A percentile compares a stretch with the other conserved stretches of the same genome.
These are phyloP conservation scores for Musca vetustissima DNA, from an alignment of 1,140 invertebrate genomes.

Conservation along the genomic window DNA sequence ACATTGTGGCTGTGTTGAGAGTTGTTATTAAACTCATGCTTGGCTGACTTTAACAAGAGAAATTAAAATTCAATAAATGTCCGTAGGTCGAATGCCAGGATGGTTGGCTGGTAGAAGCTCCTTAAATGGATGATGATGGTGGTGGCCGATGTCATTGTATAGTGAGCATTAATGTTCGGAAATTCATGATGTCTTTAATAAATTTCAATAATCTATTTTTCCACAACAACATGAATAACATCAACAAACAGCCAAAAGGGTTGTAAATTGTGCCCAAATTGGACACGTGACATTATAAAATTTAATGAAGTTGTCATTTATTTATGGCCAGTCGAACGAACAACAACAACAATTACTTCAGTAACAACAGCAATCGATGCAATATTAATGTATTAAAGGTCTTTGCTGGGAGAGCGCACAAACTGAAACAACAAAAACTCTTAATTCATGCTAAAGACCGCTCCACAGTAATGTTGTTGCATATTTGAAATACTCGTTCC, in stretches of 20 bases:
- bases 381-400: no score
- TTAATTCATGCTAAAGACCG: no score
- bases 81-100: not conserved
- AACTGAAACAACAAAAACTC: no score
- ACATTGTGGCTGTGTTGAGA: constrained; percentile 13
- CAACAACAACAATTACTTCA: not conserved
- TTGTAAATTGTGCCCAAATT: constrained; percentile 11
- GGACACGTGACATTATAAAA: constrained; percentile 8
- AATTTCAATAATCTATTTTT: constrained; percentile 11
- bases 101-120: no score
- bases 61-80: constrained; percentile 24
- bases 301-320: constrained; percentile 20
- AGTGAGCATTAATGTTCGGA: not conserved
- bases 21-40: constrained; percentile 20
- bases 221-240: not conserved
- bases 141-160: not conserved
- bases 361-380: not conserved
- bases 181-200: constrained; percentile 11
- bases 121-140: no score
- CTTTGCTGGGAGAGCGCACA: no score
- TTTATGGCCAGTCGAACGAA: constrained; percentile 1
- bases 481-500: no score
- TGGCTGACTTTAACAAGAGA: constrained; percentile 17
- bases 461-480: no score
- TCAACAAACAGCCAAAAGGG: constrained; percentile 8